These are phyloP conservation scores for Phallusia fumigata DNA, from an alignment of 23 tunicate species.

Conservation along the genomic window DNA sequence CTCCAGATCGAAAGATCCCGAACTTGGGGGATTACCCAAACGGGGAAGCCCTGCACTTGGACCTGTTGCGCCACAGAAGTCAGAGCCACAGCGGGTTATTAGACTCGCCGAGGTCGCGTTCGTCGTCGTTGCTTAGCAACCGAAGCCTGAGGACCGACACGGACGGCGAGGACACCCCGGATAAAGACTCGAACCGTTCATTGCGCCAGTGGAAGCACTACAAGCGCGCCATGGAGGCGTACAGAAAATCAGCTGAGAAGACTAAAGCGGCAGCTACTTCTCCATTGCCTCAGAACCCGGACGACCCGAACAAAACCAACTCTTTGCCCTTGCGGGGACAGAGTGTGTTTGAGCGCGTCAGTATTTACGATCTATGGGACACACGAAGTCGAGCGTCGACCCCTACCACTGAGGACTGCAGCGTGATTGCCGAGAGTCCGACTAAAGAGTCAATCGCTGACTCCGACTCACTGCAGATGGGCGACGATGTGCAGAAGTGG, in stretches of 20 bases:
- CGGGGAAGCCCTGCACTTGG: conserved; percentile 6
- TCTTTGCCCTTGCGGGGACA: conserved; percentile 7
- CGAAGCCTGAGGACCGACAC: conserved; percentile 33
- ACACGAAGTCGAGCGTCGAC: conserved; percentile 16
- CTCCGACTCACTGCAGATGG: not conserved
- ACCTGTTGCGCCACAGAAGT: conserved; percentile 13
- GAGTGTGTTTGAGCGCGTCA: conserved; percentile 28
- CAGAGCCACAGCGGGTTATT: conserved; percentile 20
- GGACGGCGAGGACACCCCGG: conserved; percentile 16
- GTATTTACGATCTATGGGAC: conserved; percentile 33
- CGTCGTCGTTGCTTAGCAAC: conserved; percentile 29
- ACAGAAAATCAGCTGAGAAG: conserved; percentile 54
- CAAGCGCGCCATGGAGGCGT: conserved; percentile 83
- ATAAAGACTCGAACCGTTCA: conserved; percentile 13
- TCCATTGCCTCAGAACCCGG: not conserved
- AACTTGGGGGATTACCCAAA: not conserved
- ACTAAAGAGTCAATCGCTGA: not conserved
- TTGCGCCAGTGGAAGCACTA: conserved; percentile 64
- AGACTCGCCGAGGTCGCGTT: conserved; percentile 36
- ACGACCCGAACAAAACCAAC: not conserved
- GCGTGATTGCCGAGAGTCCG: not conserved
- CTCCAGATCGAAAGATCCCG: not conserved
- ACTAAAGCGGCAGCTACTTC: conserved; percentile 8
- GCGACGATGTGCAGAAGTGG: conserved; percentile 26
- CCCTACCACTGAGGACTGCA: not conserved